phyloP scores from a whole-genome alignment of 2,797 vertebrate species.

The Mallotus villosus region DNA sequence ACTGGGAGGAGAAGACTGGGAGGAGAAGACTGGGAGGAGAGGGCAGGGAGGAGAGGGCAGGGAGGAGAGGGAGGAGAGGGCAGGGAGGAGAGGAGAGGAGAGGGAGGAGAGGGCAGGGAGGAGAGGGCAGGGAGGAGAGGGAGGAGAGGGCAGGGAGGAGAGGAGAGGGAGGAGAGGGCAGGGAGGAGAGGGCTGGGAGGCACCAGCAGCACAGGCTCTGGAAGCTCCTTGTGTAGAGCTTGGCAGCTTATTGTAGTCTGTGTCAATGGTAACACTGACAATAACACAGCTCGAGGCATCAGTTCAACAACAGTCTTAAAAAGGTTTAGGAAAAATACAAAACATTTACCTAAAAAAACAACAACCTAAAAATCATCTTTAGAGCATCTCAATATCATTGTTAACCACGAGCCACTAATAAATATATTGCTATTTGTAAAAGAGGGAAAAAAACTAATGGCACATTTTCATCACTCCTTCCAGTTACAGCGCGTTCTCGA shows the following conservation, averaged over 20 bases:
- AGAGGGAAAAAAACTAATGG: constrained; percentile 52
- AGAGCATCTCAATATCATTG: constrained; percentile 23
- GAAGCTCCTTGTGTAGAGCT: constrained; percentile 36
- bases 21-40: too few relatives aligned
- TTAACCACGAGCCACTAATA: constrained; percentile 5
- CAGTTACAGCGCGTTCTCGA: constrained; percentile 49
- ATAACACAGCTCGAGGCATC: constrained; percentile 56
- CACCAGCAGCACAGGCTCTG: constrained; percentile 18
- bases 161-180: not conserved
- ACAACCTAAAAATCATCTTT: constrained; percentile 25
- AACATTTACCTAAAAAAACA: constrained; percentile 27
- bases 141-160: too few relatives aligned
- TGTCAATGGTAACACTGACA: constrained; percentile 58
- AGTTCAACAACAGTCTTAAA: constrained; percentile 38
- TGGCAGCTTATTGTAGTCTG: constrained; percentile 60
- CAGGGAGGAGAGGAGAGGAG: too few relatives aligned
- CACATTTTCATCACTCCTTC: constrained; percentile 54
- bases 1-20: too few relatives aligned
- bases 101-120: too few relatives aligned
- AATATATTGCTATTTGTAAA: constrained; percentile 31
- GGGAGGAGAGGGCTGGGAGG: constrained; percentile 30
- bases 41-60: too few relatives aligned
- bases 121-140: too few relatives aligned
- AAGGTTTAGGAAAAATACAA: constrained; percentile 31
- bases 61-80: too few relatives aligned